Percentiles rank a stretch among this genome's conserved stretches.
phyloP scores from a whole-genome alignment of 1,140 invertebrate genomes.

The Macrosteles quadrilineatus region DNA sequence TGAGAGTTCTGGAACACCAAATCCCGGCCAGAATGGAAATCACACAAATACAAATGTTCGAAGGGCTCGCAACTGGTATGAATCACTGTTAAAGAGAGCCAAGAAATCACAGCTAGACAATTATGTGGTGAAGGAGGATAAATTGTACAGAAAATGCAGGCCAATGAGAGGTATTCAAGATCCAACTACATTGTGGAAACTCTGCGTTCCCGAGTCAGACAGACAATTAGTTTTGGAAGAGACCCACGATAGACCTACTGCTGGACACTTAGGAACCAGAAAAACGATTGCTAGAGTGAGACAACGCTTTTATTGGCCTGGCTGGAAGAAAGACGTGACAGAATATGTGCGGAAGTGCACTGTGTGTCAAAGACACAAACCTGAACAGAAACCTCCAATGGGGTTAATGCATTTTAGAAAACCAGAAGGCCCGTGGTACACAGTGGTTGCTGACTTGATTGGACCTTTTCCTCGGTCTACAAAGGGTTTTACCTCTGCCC shows the following conservation, averaged over 20 bases:
- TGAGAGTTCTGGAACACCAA: neutral
- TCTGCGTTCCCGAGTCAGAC: conserved; percentile 40
- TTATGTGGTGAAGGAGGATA: neutral
- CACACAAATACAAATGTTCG: neutral
- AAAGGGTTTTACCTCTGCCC: conserved; percentile 45
- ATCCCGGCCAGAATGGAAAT: neutral
- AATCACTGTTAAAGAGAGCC: neutral
- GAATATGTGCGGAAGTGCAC: conserved; percentile 40
- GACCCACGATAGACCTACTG: conserved; percentile 39
- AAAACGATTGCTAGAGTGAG: conserved; percentile 41
- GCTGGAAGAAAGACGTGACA: conserved; percentile 41
- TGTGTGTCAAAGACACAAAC: conserved; percentile 45
- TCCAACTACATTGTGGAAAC: conserved; percentile 40
- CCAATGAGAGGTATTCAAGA: no score
- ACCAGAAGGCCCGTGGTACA: conserved; percentile 45
- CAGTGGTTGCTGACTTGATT: conserved; percentile 49
- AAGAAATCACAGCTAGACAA: neutral
- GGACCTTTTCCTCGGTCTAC: conserved; percentile 48
- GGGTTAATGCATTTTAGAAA: conserved; percentile 45
- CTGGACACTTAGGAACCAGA: conserved; percentile 41
- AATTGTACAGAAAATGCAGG: no score
- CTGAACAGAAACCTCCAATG: conserved; percentile 39
- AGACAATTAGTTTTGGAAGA: conserved; percentile 37
- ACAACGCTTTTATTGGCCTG: conserved; percentile 44
- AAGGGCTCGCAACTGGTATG: neutral